Conservation (phyloP, 2,113 vertebrate genomes). For the Bos javanicus region DNA sequence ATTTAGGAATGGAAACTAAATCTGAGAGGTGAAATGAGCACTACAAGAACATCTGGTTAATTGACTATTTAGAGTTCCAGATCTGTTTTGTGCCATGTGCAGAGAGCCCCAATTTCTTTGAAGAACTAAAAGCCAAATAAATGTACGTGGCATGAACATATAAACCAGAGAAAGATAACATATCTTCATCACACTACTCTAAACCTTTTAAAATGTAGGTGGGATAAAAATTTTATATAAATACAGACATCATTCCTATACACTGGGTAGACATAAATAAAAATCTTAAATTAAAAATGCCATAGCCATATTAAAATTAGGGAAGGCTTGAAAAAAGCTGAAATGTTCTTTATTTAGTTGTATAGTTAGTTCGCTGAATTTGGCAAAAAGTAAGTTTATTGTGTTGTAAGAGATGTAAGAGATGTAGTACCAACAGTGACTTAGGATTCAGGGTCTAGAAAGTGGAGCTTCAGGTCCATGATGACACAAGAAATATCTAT, state of each 20-base stretch:
- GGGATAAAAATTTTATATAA: not conserved
- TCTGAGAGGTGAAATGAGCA: not conserved
- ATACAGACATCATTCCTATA: not conserved
- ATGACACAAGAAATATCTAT: not conserved
- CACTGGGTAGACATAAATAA: not conserved
- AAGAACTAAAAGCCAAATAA: not conserved
- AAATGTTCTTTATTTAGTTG: not conserved
- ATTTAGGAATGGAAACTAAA: not conserved
- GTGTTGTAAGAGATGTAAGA: not conserved
- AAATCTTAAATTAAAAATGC: not conserved
- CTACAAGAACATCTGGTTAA: accelerated
- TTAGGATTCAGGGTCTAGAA: not conserved
- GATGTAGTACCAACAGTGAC: not conserved
- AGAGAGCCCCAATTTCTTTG: not conserved
- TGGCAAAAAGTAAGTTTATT: not conserved
- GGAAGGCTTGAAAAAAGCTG: not conserved
- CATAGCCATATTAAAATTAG: not conserved
- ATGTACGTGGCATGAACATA: not conserved
- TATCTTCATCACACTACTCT: not conserved
- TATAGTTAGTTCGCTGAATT: not conserved
- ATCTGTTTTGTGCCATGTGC: not conserved
- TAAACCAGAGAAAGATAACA: not conserved
- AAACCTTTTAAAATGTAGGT: not conserved
- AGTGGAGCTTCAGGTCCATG: not conserved
- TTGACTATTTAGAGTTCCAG: not conserved